Evolutionary conservation across 2,797 vertebrate species (phyloP).

Genomic region (Champsocephalus gunnari): DNA sequence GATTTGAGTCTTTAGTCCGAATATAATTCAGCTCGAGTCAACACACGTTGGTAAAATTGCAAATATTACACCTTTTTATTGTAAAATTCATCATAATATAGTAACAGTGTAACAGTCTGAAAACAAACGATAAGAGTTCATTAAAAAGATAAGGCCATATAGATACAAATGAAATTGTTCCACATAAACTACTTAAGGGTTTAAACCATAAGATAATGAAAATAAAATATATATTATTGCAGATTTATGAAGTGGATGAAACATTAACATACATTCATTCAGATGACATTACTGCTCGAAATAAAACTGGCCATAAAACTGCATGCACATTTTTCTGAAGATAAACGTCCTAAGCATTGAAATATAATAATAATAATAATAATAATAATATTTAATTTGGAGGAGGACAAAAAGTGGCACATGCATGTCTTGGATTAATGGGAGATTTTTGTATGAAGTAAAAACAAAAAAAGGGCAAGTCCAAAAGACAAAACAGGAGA

Average conservation of each 20-base stretch:
- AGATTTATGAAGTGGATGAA: constrained; percentile 34
- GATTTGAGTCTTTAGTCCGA: not conserved
- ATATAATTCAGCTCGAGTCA: not conserved
- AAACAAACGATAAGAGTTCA: constrained; percentile 35
- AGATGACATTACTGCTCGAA: constrained; percentile 64
- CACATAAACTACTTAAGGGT: constrained; percentile 25
- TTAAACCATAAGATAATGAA: not conserved
- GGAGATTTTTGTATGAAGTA: constrained; percentile 31
- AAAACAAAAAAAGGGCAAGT: constrained; percentile 22
- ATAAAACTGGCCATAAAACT: constrained; percentile 47
- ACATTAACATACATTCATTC: constrained; percentile 75
- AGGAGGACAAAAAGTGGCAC: constrained; percentile 73
- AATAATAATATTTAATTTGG: constrained; percentile 47
- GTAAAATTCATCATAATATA: constrained; percentile 62
- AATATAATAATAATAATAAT: constrained; percentile 62
- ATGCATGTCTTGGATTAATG: constrained; percentile 69
- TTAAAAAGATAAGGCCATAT: constrained; percentile 61
- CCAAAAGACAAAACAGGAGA: constrained; percentile 13
- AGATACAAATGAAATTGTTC: constrained; percentile 57
- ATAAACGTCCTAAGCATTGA: not conserved
- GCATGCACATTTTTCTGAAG: constrained; percentile 57
- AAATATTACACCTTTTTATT: constrained; percentile 72
- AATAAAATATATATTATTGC: constrained; percentile 19
- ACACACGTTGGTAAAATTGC: constrained; percentile 24
- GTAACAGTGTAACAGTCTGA: constrained; percentile 62